Percentiles rank a stretch among this genome's conserved stretches.
Conservation (phyloP, 1,140 invertebrate species). For the Chymomyza costata region DNA sequence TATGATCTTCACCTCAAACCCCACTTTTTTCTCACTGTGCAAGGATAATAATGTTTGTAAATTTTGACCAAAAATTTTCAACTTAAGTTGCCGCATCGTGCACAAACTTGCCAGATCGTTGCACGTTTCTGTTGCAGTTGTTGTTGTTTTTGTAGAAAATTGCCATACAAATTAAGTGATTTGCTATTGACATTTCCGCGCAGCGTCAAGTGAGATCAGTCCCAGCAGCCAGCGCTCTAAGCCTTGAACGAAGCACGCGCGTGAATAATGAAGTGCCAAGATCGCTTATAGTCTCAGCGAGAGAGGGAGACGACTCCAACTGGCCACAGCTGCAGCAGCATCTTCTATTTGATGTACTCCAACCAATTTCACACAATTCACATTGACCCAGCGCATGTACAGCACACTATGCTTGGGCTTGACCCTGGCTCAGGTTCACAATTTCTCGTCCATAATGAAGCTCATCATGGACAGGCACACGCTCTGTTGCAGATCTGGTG, state of each 20-base stretch:
- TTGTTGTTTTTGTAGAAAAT: slow-evolving; percentile 54
- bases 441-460: slow-evolving; percentile 14
- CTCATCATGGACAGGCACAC: not conserved
- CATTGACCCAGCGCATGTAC: slow-evolving; percentile 62
- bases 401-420: slow-evolving; percentile 32
- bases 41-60: slow-evolving; percentile 58
- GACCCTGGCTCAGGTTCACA: slow-evolving; percentile 66
- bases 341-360: too few relatives aligned
- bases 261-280: slow-evolving; percentile 74
- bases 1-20: too few relatives aligned
- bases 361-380: slow-evolving; percentile 69
- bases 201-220: slow-evolving; percentile 6
- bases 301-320: too few relatives aligned
- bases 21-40: too few relatives aligned
- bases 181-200: slow-evolving; percentile 74
- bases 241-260: slow-evolving; percentile 67
- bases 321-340: too few relatives aligned
- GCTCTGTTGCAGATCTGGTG: not conserved
- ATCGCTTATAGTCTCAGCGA: slow-evolving; percentile 59
- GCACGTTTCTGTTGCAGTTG: slow-evolving; percentile 38
- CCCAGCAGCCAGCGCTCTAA: slow-evolving; percentile 25
- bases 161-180: slow-evolving; percentile 74
- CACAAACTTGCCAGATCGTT: slow-evolving; percentile 35
- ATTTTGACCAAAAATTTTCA: slow-evolving; percentile 64
- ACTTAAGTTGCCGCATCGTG: slow-evolving; percentile 9